Base-by-base conservation (phyloP, 37 sponge, comb jelly and placozoan species). In the Agelas oroides region DNA sequence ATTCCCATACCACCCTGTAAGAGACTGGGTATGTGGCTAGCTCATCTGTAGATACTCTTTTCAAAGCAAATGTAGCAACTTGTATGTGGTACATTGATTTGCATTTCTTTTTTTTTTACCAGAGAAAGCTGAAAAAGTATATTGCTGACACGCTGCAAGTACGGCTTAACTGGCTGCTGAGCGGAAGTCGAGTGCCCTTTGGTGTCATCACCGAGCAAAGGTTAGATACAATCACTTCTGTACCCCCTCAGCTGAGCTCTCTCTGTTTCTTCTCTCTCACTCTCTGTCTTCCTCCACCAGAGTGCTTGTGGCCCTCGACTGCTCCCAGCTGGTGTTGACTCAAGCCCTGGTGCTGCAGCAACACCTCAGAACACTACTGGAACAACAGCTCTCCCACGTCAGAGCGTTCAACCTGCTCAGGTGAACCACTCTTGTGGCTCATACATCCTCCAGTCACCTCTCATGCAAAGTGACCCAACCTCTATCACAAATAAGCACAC, bases 181-280 rank as follows among this genome's bases (percentile, higher is more conserved):
- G 79, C 71, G 86, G 86, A 12, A 86, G 86, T 52, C 37, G 86
- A 46, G 62, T 71, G 5, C 86, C 86, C 17, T 71, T 86, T 78
- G 86, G 86, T 15, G 33, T 71, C 27, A 17, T 86, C 21, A 32
- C 70, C 0, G 86, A 86, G 53, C 17, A 75, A 21, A 75, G 56
- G 75, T 75, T 28, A 67, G 33, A 6, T 6, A 2, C 5, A 61
- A 2, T 61, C 25, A n/a, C n/a, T n/a, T n/a, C n/a, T n/a, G n/a
- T n/a, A n/a, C n/a, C n/a, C n/a, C n/a, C n/a, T n/a, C n/a, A n/a
- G n/a, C n/a, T n/a, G n/a, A n/a, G n/a, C n/a, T n/a, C n/a, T 19
- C 17, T 18, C 15, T n/a, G n/a, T n/a, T n/a, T n/a, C n/a, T 28
- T 34, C 67, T 34, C 67, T 16, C 33, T 66, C 28, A 46, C 46